These are phyloP conservation scores for Ataeniobius toweri DNA, from an alignment of 2,797 vertebrate genomes.

Conservation along the genomic window DNA sequence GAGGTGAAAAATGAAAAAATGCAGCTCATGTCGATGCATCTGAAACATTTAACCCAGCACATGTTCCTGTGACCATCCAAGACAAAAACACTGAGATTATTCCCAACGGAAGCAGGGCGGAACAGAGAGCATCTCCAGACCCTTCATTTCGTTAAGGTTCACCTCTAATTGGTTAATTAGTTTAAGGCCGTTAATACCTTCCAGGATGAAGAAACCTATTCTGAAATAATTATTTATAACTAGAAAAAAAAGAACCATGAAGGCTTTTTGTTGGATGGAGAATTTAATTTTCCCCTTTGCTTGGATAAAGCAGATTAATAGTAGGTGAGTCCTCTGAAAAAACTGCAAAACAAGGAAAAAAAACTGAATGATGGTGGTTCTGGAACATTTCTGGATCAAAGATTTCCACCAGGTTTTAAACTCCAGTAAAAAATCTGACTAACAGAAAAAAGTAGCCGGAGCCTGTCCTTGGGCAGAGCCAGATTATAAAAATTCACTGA, in stretches of 20 bases:
- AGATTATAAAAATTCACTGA: background rate
- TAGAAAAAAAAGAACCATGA: background rate
- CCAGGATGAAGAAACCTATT: background rate
- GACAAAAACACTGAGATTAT: constrained; percentile 7
- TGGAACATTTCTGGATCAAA: background rate
- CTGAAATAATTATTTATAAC: background rate
- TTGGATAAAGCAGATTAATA: background rate
- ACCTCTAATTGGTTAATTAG: background rate
- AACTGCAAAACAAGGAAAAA: background rate
- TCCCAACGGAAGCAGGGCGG: background rate
- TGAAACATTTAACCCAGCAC: constrained; percentile 25
- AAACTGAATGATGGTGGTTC: background rate
- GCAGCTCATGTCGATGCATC: constrained; percentile 22
- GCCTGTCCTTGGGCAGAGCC: background rate
- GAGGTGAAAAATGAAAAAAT: constrained; percentile 10
- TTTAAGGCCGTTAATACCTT: background rate
- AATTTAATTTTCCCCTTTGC: background rate
- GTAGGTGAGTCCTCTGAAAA: background rate
- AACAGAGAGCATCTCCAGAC: background rate
- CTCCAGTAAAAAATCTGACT: background rate
- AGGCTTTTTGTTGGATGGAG: background rate
- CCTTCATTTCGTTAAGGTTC: background rate
- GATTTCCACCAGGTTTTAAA: background rate
- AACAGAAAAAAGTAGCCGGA: constrained; percentile 7
- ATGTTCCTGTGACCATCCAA: constrained; percentile 32